Evolutionary conservation across 2,113 vertebrate genomes (phyloP).

Genomic region (Mormoops blainvillei): DNA sequence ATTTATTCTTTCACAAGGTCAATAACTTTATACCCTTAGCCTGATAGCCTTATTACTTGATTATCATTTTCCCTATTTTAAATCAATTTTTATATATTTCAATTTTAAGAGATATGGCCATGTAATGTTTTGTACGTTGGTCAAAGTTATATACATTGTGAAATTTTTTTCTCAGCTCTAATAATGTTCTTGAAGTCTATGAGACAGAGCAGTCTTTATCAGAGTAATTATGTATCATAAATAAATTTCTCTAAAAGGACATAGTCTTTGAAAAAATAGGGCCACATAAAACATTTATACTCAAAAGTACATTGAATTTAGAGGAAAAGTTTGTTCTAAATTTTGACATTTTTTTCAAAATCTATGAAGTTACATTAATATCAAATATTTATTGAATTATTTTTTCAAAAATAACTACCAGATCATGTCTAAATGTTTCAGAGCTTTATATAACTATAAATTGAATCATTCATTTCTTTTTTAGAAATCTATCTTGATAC

Average conservation of each 20-base stretch:
- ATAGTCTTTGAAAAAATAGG: background rate
- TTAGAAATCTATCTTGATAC: background rate
- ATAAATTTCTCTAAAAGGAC: background rate
- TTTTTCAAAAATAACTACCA: background rate
- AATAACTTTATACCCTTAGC: background rate
- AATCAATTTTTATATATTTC: background rate
- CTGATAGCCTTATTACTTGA: background rate
- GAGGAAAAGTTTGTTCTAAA: background rate
- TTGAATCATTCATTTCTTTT: background rate
- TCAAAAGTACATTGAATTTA: background rate
- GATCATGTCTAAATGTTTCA: background rate
- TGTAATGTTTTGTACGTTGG: background rate
- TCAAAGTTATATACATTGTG: background rate
- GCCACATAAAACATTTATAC: background rate
- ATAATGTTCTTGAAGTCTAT: background rate
- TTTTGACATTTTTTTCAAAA: background rate
- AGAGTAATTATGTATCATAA: slow-evolving; percentile 2
- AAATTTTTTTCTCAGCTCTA: background rate
- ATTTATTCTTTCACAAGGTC: background rate
- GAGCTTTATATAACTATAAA: background rate
- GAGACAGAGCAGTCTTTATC: background rate
- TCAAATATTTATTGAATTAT: background rate
- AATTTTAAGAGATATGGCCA: background rate
- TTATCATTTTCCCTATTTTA: background rate
- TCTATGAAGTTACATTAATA: background rate